phyloP scores from a whole-genome alignment of 2,888 invertebrate genomes.

The Chelonus formosanus region DNA sequence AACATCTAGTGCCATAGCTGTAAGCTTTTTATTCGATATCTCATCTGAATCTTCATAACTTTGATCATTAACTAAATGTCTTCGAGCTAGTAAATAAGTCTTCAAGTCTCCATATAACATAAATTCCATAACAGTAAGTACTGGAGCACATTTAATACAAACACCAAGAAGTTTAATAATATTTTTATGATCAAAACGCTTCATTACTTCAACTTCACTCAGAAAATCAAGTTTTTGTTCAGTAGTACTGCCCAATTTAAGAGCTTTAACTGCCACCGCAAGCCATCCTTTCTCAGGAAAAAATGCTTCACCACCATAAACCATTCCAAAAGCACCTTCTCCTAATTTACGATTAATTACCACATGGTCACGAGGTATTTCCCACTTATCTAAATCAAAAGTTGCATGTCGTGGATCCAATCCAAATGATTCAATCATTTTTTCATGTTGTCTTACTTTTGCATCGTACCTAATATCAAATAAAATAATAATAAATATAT shows the following conservation, averaged over 20 bases:
- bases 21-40: slow-evolving; percentile 81
- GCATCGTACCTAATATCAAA: slow-evolving; percentile 67
- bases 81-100: slow-evolving; percentile 84
- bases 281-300: slow-evolving; percentile 78
- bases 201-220: slow-evolving; percentile 94
- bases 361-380: slow-evolving; percentile 83
- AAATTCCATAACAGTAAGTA: slow-evolving; percentile 93
- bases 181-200: slow-evolving; percentile 89
- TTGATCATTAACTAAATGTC: slow-evolving; percentile 79
- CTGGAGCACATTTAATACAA: slow-evolving; percentile 85
- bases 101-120: slow-evolving; percentile 93
- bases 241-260: slow-evolving; percentile 82
- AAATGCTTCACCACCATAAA: slow-evolving; percentile 89
- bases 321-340: slow-evolving; percentile 92
- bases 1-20: slow-evolving; percentile 87
- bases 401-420: slow-evolving; percentile 68
- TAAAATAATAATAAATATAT: too few species aligned
- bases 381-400: slow-evolving; percentile 82
- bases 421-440: slow-evolving; percentile 77
- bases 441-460: slow-evolving; percentile 73
- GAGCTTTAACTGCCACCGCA: slow-evolving; percentile 88
- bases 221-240: slow-evolving; percentile 92
- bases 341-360: slow-evolving; percentile 87
- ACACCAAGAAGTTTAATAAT: slow-evolving; percentile 86
- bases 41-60: slow-evolving; percentile 76